phyloP scores from a whole-genome alignment of 2,113 vertebrate species.

The Elephas maximus region DNA sequence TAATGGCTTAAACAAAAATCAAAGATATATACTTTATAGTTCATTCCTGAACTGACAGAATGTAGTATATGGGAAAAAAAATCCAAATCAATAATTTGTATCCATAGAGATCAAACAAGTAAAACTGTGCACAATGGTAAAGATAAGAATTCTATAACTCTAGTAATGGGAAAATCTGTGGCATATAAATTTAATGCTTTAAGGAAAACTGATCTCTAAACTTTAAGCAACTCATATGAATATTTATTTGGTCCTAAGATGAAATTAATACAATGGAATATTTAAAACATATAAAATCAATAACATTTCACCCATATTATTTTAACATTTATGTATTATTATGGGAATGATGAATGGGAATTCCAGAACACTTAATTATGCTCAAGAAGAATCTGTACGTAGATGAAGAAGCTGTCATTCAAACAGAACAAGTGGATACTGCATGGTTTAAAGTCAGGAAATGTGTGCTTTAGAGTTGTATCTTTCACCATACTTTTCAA shows the following conservation, averaged over 20 bases:
- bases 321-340: neutral
- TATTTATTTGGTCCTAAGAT: neutral
- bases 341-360: no score
- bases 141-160: neutral
- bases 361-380: no score
- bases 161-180: neutral
- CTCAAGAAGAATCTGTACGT: no score
- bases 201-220: neutral
- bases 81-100: neutral
- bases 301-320: neutral
- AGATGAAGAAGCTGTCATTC: no score
- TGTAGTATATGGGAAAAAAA: neutral
- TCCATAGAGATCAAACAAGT: neutral
- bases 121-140: neutral
- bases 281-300: neutral
- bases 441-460: no score
- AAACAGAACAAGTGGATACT: no score
- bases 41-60: neutral
- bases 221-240: neutral
- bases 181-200: neutral
- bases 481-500: no score
- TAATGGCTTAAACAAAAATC: neutral
- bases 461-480: no score
- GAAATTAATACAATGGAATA: neutral
- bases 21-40: neutral